These are phyloP conservation scores for Chrysolina oricalcia DNA, from an alignment of 2,888 invertebrate species.

Conservation along the genomic window DNA sequence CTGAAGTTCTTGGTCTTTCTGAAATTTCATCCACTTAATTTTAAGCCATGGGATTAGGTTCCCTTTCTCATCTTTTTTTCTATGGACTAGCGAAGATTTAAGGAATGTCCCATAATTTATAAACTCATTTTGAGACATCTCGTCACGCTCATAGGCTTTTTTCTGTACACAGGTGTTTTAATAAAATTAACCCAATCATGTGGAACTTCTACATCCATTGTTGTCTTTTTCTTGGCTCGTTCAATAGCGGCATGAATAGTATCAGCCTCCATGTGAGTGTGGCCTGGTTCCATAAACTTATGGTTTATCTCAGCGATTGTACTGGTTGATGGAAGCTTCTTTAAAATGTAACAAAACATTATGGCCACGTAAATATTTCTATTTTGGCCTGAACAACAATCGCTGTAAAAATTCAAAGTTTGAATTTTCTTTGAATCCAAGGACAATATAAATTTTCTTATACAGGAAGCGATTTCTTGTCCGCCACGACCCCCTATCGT, in stretches of 20 bases:
- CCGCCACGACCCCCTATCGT: constrained; percentile 42
- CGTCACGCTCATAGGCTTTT: neutral
- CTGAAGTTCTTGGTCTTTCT: neutral
- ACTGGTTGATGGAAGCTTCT: neutral
- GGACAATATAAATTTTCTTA: constrained; percentile 31
- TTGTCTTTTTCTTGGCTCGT: constrained; percentile 22
- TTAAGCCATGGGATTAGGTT: neutral
- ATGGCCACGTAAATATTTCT: neutral
- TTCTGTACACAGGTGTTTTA: neutral
- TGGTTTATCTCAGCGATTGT: constrained; percentile 5
- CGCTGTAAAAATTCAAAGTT: constrained; percentile 12
- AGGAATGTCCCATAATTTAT: constrained; percentile 7
- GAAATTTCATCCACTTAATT: constrained; percentile 21
- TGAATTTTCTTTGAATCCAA: neutral
- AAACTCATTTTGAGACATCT: constrained; percentile 9
- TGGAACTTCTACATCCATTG: neutral
- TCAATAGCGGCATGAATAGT: constrained; percentile 31
- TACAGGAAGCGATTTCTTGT: constrained; percentile 52
- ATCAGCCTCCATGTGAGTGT: constrained; percentile 28
- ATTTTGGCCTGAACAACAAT: constrained; percentile 12
- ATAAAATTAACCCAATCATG: too few relatives aligned
- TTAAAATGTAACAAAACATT: constrained; percentile 20
- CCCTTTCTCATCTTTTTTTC: constrained; percentile 13
- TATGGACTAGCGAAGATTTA: constrained; percentile 18
- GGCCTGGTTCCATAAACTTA: constrained; percentile 27